Conservation (phyloP, 2,797 vertebrate genomes). For the Microctenopoma steveboyesi region DNA sequence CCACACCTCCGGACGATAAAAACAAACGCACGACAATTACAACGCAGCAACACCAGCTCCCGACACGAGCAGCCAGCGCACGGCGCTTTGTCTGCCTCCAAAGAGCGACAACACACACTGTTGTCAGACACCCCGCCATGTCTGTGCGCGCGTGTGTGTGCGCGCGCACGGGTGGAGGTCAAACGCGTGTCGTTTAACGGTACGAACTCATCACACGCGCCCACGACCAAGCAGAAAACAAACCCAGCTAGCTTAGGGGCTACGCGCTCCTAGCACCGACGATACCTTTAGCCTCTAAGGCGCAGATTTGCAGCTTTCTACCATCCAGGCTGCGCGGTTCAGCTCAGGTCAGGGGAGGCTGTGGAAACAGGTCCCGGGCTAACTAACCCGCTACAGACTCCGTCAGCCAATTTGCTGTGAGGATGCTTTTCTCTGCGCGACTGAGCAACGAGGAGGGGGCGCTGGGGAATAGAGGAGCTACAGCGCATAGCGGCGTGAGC, state of each 20-base stretch:
- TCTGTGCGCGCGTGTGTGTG: conserved; percentile 17
- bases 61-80: conserved; percentile 15
- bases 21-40: conserved; percentile 64
- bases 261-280: conserved; percentile 45
- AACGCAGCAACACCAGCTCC: conserved; percentile 11
- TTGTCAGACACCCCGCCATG: conserved; percentile 17
- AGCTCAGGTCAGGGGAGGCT: too few relatives aligned
- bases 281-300: conserved; percentile 25
- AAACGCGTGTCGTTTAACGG: conserved; percentile 20
- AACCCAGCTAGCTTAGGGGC: conserved; percentile 59
- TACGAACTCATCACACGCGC: not conserved
- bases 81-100: conserved; percentile 38
- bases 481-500: not conserved
- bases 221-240: conserved; percentile 20
- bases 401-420: conserved; percentile 11
- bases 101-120: not conserved
- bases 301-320: not conserved
- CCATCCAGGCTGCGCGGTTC: too few relatives aligned
- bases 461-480: not conserved
- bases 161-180: conserved; percentile 34
- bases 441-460: conserved; percentile 17
- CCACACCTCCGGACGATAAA: conserved; percentile 50
- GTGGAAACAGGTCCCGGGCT: not conserved
- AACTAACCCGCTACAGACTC: not conserved
- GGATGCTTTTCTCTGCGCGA: conserved; percentile 15